phyloP scores from a whole-genome alignment of 2,113 vertebrate species.

The Leuciscus idus region DNA sequence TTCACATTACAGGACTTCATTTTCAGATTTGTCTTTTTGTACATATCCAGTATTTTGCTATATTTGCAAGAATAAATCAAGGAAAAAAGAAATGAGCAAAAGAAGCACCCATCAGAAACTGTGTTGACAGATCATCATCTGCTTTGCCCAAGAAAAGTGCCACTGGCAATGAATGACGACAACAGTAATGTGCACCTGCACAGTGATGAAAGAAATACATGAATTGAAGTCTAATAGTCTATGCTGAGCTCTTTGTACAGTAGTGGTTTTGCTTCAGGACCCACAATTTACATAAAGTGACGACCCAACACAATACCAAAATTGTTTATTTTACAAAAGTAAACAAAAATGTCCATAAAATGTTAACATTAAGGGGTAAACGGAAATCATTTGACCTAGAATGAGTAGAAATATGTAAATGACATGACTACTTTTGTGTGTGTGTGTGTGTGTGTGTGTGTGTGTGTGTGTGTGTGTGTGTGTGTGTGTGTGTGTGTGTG shows the following conservation, averaged over 20 bases:
- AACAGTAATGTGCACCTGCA: neutral
- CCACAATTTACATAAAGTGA: neutral
- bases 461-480: no score
- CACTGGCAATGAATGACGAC: neutral
- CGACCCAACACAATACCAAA: neutral
- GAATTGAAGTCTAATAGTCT: neutral
- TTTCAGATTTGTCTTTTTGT: neutral
- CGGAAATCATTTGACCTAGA: neutral
- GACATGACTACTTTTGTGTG: no score
- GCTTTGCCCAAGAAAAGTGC: neutral
- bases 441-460: no score
- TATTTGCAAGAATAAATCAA: neutral
- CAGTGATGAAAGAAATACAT: slow-evolving; percentile 2
- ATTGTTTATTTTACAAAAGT: neutral
- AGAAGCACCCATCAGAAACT: neutral
- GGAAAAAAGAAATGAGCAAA: neutral
- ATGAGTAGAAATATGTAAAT: no score
- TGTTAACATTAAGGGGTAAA: neutral
- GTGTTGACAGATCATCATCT: neutral
- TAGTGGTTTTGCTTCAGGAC: neutral
- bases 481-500: no score
- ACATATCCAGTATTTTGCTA: neutral
- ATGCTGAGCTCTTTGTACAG: neutral
- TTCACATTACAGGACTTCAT: neutral
- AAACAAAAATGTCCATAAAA: neutral